These are phyloP conservation scores for Standfussiana lucernea DNA, from an alignment of 2,888 invertebrate genomes.

Conservation along the genomic window DNA sequence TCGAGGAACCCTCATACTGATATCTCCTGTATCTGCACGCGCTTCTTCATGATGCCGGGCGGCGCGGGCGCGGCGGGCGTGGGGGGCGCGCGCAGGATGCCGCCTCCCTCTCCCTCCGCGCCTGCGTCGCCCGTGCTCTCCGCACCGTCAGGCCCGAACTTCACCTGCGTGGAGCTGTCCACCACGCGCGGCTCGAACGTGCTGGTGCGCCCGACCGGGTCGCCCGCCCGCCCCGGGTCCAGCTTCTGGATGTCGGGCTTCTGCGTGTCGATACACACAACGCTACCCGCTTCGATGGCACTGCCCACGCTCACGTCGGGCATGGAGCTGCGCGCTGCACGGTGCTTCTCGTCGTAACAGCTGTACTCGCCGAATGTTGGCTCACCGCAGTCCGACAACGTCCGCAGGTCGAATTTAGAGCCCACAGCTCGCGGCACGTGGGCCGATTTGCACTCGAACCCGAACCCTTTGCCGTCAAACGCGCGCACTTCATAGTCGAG, in stretches of 20 bases:
- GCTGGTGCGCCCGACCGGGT: constrained; percentile 85
- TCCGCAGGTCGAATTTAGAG: constrained; percentile 88
- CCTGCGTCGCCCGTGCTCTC: constrained; percentile 86
- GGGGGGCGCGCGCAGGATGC: constrained; percentile 87
- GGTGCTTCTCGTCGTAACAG: constrained; percentile 92
- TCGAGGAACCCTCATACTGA: constrained; percentile 93
- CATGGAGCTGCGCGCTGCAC: constrained; percentile 90
- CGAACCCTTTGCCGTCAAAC: constrained; percentile 90
- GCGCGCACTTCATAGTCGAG: constrained; percentile 89
- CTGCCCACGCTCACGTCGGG: constrained; percentile 91
- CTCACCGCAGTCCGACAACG: constrained; percentile 89
- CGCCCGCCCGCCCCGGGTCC: constrained; percentile 79
- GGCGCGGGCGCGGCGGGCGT: constrained; percentile 90
- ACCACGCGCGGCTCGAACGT: constrained; percentile 88
- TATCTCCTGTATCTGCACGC: constrained; percentile 98
- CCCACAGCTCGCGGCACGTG: constrained; percentile 87
- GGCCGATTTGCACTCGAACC: constrained; percentile 90
- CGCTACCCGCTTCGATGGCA: constrained; percentile 91
- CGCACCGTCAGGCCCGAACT: constrained; percentile 85
- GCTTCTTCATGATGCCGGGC: constrained; percentile 95
- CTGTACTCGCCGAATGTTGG: constrained; percentile 92
- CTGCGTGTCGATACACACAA: constrained; percentile 89
- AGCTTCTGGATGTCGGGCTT: constrained; percentile 89
- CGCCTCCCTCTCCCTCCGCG: constrained; percentile 84
- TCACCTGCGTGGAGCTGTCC: constrained; percentile 89